Conservation (phyloP, 2,888 invertebrate genomes). For the Creontiades dilutus region DNA sequence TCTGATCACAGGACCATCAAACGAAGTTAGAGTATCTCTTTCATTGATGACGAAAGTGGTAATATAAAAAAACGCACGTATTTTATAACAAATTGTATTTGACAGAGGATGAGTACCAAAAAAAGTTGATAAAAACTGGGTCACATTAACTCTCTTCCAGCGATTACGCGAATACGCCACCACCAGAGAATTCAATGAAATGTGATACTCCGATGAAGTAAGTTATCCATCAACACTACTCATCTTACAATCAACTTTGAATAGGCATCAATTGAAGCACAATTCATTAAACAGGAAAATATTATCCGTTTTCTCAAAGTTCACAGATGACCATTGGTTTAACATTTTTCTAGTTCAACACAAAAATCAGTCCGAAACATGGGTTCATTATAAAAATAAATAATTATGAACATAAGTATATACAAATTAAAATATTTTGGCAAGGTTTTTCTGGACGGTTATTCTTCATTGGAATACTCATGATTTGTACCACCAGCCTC, state of each 20-base stretch:
- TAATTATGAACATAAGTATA: constrained; percentile 52
- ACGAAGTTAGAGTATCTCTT: too few species aligned
- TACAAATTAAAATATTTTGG: constrained; percentile 63
- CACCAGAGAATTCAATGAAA: background rate
- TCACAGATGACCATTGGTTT: background rate
- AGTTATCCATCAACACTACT: background rate
- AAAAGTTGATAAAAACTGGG: background rate
- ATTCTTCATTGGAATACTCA: constrained; percentile 40
- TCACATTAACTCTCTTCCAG: background rate
- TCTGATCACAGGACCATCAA: too few species aligned
- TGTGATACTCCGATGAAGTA: background rate
- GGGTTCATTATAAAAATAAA: constrained; percentile 38
- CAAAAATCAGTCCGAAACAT: constrained; percentile 42
- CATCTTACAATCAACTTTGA: background rate
- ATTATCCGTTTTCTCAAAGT: background rate
- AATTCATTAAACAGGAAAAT: background rate
- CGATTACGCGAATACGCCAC: background rate
- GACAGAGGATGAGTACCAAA: background rate
- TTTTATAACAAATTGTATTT: background rate
- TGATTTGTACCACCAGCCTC: background rate
- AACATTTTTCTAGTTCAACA: background rate
- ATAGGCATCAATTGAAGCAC: background rate
- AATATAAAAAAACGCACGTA: background rate
- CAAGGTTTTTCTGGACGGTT: constrained; percentile 46
- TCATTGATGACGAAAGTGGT: background rate